Conservation (phyloP, 1,140 invertebrate genomes). For the Idris sp. region DNA sequence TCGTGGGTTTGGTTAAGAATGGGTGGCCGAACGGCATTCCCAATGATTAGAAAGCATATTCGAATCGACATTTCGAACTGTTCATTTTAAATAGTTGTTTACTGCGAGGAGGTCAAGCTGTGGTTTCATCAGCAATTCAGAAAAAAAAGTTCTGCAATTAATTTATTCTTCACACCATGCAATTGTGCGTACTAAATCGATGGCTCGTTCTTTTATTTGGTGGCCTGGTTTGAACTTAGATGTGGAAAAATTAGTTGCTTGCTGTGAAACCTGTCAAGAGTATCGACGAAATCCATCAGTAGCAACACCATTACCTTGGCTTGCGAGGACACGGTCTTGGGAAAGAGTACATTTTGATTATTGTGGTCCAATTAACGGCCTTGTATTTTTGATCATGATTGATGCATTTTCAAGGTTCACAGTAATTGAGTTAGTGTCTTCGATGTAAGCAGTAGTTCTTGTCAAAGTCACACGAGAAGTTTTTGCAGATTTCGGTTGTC, state of each 20-base stretch:
- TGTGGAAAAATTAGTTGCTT: constrained; percentile 64
- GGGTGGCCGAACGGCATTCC: constrained; percentile 26
- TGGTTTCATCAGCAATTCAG: constrained; percentile 70
- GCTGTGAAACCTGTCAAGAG: constrained; percentile 8
- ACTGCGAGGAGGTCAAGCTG: constrained; percentile 61
- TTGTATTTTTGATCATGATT: constrained; percentile 6
- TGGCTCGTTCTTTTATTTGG: constrained; percentile 72
- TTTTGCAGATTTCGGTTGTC: constrained; percentile 15
- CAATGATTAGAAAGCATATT: not conserved
- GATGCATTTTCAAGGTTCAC: constrained; percentile 14
- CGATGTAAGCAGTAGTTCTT: constrained; percentile 7
- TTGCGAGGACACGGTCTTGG: not conserved
- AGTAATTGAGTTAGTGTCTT: not conserved
- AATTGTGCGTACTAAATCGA: constrained; percentile 70
- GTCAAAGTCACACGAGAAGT: not conserved
- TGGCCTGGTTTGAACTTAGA: constrained; percentile 76
- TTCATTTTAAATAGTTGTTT: constrained; percentile 17
- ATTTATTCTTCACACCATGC: constrained; percentile 7
- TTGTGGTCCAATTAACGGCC: constrained; percentile 1
- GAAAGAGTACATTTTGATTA: constrained; percentile 16
- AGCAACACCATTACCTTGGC: constrained; percentile 12
- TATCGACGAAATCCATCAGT: not conserved
- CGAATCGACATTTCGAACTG: constrained; percentile 5
- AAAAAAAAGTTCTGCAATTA: constrained; percentile 55
- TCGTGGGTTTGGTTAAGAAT: not conserved